These are phyloP conservation scores for Patagioenas fasciata DNA, from an alignment of 2,113 vertebrate species.

Conservation along the genomic window DNA sequence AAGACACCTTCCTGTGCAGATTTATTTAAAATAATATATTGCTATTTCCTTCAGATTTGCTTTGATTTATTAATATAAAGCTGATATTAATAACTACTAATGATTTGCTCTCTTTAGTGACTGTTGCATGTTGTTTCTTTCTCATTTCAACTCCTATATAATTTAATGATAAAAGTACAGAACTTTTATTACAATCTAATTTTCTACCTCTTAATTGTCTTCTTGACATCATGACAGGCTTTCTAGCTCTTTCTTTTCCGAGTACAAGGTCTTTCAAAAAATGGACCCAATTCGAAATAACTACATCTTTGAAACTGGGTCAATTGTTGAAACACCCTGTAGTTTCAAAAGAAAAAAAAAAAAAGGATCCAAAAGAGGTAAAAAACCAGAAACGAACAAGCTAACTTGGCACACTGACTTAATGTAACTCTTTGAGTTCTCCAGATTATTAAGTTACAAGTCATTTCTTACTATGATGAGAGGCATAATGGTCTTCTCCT, in stretches of 20 bases:
- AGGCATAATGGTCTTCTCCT: neutral
- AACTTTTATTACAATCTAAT: neutral
- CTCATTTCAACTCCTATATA: neutral
- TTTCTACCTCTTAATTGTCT: neutral
- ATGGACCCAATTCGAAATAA: too few species aligned
- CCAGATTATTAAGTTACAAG: neutral
- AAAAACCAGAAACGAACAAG: neutral
- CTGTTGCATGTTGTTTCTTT: neutral
- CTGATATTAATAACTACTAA: neutral
- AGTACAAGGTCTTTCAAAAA: neutral
- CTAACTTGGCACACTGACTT: neutral
- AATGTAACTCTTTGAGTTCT: neutral
- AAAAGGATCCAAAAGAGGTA: neutral
- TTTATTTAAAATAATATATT: neutral
- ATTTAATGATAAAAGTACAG: neutral
- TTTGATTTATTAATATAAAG: neutral
- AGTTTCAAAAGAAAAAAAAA: neutral
- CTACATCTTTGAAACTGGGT: too few species aligned
- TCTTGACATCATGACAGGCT: neutral
- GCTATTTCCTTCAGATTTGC: neutral
- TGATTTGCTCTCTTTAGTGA: neutral
- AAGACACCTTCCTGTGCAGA: neutral
- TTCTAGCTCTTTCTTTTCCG: neutral
- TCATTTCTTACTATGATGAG: neutral
- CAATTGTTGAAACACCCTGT: too few species aligned